phyloP scores from a whole-genome alignment of 2,113 vertebrate species.

The Entomyzon cyanotis region DNA sequence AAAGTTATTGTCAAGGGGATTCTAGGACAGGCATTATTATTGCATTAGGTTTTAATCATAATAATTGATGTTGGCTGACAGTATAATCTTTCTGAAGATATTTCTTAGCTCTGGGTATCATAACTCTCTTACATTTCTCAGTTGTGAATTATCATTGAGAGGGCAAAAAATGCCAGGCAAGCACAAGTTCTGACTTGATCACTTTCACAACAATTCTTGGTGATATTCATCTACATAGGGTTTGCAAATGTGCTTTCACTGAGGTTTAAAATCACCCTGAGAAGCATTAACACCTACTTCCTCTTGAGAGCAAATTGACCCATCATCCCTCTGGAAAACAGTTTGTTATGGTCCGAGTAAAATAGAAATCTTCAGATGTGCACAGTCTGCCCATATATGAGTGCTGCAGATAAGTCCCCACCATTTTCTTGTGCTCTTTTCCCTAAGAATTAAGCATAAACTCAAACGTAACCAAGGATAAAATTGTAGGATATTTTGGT shows the following conservation, averaged over 20 bases:
- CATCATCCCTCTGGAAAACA: neutral
- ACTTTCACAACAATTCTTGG: neutral
- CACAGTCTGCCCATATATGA: rapidly evolving
- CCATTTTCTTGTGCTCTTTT: neutral
- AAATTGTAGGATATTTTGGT: neutral
- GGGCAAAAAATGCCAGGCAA: neutral
- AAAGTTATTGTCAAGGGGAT: neutral
- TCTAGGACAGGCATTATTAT: neutral
- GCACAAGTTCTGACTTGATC: neutral
- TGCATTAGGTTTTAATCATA: neutral
- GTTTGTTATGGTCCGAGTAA: neutral
- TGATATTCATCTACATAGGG: neutral
- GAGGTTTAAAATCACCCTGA: neutral
- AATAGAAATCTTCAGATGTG: neutral
- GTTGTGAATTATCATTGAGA: neutral
- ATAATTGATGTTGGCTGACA: neutral
- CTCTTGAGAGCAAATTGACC: neutral
- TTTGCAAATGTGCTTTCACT: neutral
- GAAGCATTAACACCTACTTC: neutral
- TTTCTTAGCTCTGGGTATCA: neutral
- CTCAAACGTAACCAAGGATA: rapidly evolving
- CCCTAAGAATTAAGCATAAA: neutral
- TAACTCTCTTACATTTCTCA: neutral
- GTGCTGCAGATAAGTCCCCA: neutral
- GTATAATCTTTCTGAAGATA: neutral